Base-by-base conservation (phyloP, 1,140 invertebrate genomes). In the Calliphora vicina region DNA sequence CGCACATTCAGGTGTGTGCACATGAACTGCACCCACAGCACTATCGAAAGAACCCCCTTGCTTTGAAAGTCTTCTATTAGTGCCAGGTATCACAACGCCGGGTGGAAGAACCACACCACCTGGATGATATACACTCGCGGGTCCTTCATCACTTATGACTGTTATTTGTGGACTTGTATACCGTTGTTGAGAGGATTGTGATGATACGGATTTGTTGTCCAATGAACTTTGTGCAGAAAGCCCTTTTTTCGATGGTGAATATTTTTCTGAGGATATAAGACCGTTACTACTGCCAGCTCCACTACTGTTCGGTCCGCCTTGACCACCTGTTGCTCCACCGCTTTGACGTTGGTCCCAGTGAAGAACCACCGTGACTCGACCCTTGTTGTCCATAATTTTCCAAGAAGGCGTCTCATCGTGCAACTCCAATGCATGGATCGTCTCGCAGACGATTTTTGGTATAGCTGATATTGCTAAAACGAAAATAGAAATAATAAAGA, bases 351-450 rank as follows among this genome's bases (percentile, higher is more conserved):
- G 96, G 93, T 97, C 96, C 96, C 97, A 97, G 91, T 97, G 96
- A 89, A 97, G 92, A 86, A 97, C 96, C 91, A 98, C 96, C 87
- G 97, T 97, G 92, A 98, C 96, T 90, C 96, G 94, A 88, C 96
- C 96, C 92, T 97, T 96, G 93, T 97, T 97, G 93, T 98, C 97
- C 96, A 97, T 97, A 93, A 98, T 97, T 92, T 97, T 97, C 97
- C 97, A 98, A 91, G 96, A 97, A 86, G 97, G 96, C 88, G 96
- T 96, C 91, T 97, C 97, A 96, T 97, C 96, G 92, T 97, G 96
- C 88, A 98, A 92, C 91, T 97, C 96, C 92, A 98, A 92, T 83
- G 96, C 96, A 93, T 97, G 96, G 87, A 98, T 97, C 87, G 97
- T 97, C 92, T 98, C 97, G 94, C 97, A 98, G 90, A 98, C 97